Conservation (phyloP, 2,797 vertebrate genomes). For the Labeo calbasu region DNA sequence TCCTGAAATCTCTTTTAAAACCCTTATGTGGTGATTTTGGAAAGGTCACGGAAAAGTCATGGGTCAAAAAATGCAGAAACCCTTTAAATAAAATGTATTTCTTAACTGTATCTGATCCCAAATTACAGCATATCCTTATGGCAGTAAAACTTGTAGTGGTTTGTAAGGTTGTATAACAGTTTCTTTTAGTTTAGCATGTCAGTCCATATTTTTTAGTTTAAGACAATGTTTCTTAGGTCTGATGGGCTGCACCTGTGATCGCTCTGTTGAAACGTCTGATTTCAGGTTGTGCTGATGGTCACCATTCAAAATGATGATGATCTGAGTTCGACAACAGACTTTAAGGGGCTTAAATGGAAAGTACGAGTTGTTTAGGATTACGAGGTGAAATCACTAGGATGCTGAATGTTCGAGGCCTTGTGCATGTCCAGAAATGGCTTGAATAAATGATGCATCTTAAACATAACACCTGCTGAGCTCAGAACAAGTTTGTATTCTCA, state of each 20-base stretch:
- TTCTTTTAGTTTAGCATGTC: not conserved
- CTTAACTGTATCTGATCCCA: not conserved
- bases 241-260: not conserved
- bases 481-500: not conserved
- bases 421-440: not conserved
- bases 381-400: not conserved
- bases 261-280: not conserved
- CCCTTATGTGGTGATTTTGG: not conserved
- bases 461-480: not conserved
- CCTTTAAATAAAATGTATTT: not conserved
- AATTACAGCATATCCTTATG: not conserved
- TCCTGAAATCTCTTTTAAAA: not conserved
- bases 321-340: not conserved
- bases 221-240: not conserved
- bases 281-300: not conserved
- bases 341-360: not conserved
- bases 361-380: not conserved
- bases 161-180: not conserved
- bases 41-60: not conserved
- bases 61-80: not conserved
- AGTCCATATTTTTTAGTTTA: not conserved
- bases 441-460: not conserved
- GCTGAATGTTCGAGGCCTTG: not conserved
- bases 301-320: not conserved
- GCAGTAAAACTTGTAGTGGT: not conserved